Conservation (phyloP, 2,113 vertebrate genomes). For the Anarhynchus alexandrinus region DNA sequence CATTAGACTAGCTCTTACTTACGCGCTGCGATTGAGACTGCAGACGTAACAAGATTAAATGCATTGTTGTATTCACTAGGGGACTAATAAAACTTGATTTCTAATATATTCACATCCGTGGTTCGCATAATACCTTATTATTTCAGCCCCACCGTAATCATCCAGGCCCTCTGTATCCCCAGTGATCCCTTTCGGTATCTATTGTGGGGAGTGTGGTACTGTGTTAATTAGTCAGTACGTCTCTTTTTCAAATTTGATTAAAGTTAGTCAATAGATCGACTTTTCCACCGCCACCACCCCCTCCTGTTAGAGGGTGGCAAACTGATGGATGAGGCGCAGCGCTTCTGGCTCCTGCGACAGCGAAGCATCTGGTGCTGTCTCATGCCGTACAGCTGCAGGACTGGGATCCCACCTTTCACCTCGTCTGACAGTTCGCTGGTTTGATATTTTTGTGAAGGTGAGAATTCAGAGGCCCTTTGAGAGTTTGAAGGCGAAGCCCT, state of each 20-base stretch:
- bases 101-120: not conserved
- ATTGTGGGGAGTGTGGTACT: accelerated
- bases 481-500: not conserved
- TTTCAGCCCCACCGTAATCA: not conserved
- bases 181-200: accelerated
- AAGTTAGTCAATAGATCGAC: not conserved
- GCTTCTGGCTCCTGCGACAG: accelerated
- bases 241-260: not conserved
- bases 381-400: accelerated
- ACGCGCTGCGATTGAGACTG: not conserved
- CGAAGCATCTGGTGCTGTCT: not conserved
- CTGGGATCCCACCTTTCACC: not conserved
- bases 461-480: not conserved
- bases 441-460: not conserved
- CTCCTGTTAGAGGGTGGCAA: not conserved
- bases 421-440: accelerated
- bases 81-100: not conserved
- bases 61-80: not conserved
- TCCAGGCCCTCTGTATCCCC: not conserved
- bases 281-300: not conserved
- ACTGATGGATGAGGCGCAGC: not conserved
- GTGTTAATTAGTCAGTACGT: not conserved
- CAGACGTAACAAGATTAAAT: not conserved
- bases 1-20: not conserved
- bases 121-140: not conserved